Base-by-base conservation (phyloP, 2,113 vertebrate species). In the Ornithorhynchus anatinus region DNA sequence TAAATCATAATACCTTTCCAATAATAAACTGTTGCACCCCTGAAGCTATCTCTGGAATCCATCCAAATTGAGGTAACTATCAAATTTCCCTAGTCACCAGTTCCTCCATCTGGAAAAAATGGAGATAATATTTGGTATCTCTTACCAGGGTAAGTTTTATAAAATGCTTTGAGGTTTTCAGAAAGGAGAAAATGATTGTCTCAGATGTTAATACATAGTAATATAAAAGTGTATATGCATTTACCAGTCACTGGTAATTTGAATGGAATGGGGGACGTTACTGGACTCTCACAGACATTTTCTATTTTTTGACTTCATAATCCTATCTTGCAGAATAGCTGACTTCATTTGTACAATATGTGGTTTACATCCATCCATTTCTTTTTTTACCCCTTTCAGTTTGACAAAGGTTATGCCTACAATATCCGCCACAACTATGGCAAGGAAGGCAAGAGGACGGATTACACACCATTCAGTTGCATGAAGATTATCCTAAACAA, bases 401-500 rank as follows among this genome's bases (percentile, higher is more conserved):
- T 99, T 94, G 97, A 99, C 88, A 99, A 98, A 94, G 93, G 93
- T 33, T 99, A 99, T 63, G 93, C 96, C 78, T 99, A 99, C 84
- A 94, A 95, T 84, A 93, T 99, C 81, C 97, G 97, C 36, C 98
- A 99, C 89, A 98, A 22, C 91, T 99, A 95, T 59, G 97, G 98
- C 61, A 99, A 96, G 79, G 98, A 99, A 92, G 98, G 98, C 82
- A 98, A 91, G 88, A 94, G 97, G 68, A 92, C 96, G 12, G 98
- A 99, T 90, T 99, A 99, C 85, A 99, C 97, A 13, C 98, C 97
- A 45, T 99, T 93, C 90, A 98, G 98, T 84, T 99, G 98, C 90
- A 92, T 99, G 95, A 99, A 99, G 94, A 97, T 99, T 88, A 99
- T 99, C 90, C 86, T 99, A 88, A 96, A 96, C 80, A 99, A 97